Conservation (phyloP, 2,113 vertebrate species). For the Diphyllodes magnificus region DNA sequence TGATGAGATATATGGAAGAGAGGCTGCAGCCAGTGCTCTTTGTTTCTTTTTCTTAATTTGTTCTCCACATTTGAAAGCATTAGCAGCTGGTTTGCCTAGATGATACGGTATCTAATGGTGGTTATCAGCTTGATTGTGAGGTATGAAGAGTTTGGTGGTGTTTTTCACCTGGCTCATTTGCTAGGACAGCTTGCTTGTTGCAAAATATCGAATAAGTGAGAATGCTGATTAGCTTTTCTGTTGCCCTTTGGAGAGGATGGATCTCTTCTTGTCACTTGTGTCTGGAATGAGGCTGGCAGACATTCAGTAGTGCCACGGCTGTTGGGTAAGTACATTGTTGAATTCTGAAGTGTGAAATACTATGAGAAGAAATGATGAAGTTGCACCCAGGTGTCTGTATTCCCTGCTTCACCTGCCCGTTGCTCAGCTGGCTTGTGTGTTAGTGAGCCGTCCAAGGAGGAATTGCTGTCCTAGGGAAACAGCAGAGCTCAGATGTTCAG, state of each 20-base stretch:
- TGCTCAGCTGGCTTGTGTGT: not conserved
- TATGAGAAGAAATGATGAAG: not conserved
- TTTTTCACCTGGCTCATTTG: not conserved
- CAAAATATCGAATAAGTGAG: not conserved
- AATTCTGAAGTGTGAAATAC: not conserved
- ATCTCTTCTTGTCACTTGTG: not conserved
- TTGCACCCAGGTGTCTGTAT: not conserved
- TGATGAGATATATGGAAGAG: not conserved
- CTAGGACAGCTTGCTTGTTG: not conserved
- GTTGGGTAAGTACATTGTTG: not conserved
- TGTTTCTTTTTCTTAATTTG: not conserved
- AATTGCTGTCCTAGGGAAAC: not conserved
- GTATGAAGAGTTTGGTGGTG: not conserved
- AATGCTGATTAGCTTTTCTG: not conserved
- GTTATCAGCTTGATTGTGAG: not conserved
- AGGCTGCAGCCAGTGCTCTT: not conserved
- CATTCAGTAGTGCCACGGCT: not conserved
- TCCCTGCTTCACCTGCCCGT: not conserved
- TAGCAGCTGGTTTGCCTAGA: not conserved
- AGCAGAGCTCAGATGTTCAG: not conserved
- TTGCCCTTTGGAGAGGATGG: not conserved
- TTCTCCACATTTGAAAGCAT: not conserved
- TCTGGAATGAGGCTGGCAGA: not conserved
- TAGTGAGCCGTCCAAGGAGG: not conserved
- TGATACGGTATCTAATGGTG: not conserved